Conservation (phyloP, 2,888 invertebrate species). For the Eremobia ochroleuca region DNA sequence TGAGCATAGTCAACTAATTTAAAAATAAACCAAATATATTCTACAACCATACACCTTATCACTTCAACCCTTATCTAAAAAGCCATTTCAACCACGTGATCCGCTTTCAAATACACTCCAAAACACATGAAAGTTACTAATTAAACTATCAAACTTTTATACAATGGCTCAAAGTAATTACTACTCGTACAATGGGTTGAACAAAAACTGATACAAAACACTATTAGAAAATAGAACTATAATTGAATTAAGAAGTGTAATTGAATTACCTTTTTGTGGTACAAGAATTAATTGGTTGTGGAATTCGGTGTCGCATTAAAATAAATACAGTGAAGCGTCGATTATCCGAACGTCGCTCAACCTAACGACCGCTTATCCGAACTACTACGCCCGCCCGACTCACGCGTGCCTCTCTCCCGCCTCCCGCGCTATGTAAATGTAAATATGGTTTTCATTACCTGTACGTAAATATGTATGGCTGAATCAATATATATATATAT, state of each 20-base stretch:
- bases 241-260: conserved; percentile 75
- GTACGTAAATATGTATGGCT: too few relatives aligned
- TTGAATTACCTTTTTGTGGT: conserved; percentile 66
- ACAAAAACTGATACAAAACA: conserved; percentile 76
- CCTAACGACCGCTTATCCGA: too few relatives aligned
- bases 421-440: too few relatives aligned
- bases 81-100: conserved; percentile 55
- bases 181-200: conserved; percentile 69
- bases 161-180: conserved; percentile 72
- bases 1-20: background rate
- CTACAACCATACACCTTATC: conserved; percentile 30
- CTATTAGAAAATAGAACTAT: conserved; percentile 71
- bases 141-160: conserved; percentile 68
- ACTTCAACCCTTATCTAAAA: conserved; percentile 39
- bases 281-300: conserved; percentile 49
- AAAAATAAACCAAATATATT: conserved; percentile 40
- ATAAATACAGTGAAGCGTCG: too few relatives aligned
- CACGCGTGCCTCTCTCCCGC: too few relatives aligned
- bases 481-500: too few relatives aligned
- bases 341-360: too few relatives aligned
- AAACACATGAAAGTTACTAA: conserved; percentile 63
- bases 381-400: too few relatives aligned
- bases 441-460: too few relatives aligned
- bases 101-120: conserved; percentile 55
- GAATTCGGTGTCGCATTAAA: conserved; percentile 36